Conservation (phyloP, 2,113 vertebrate species). For the Microcebus lehilahytsara region DNA sequence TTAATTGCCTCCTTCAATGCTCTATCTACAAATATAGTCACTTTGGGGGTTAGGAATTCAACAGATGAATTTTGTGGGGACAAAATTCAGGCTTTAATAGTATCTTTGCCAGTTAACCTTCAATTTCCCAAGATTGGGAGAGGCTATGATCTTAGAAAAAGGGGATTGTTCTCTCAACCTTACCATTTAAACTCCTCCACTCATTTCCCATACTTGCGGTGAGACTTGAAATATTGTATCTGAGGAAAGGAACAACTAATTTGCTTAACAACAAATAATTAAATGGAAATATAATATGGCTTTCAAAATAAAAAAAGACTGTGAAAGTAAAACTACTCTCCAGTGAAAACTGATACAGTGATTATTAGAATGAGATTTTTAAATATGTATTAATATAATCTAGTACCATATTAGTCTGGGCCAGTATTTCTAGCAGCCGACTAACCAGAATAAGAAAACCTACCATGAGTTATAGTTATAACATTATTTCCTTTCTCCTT, state of each 20-base stretch:
- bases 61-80: accelerated
- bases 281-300: neutral
- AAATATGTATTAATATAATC: neutral
- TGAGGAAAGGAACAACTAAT: neutral
- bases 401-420: neutral
- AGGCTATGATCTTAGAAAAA: neutral
- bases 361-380: neutral
- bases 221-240: neutral
- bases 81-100: accelerated
- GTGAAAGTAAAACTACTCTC: neutral
- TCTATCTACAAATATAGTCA: neutral
- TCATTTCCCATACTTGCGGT: accelerated
- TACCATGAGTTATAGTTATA: neutral
- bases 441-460: neutral
- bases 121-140: neutral
- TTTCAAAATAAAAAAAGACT: neutral
- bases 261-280: neutral
- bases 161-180: neutral
- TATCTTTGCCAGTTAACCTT: neutral
- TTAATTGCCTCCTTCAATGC: neutral
- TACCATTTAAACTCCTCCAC: neutral
- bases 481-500: neutral
- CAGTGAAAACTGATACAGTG: neutral
- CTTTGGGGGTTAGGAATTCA: neutral
- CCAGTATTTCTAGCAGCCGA: neutral